Evolutionary conservation across 2,113 vertebrate species (phyloP), one percentile per base, ranked within the genome.

Genomic region (Sphaerodactylus townsendi): DNA sequence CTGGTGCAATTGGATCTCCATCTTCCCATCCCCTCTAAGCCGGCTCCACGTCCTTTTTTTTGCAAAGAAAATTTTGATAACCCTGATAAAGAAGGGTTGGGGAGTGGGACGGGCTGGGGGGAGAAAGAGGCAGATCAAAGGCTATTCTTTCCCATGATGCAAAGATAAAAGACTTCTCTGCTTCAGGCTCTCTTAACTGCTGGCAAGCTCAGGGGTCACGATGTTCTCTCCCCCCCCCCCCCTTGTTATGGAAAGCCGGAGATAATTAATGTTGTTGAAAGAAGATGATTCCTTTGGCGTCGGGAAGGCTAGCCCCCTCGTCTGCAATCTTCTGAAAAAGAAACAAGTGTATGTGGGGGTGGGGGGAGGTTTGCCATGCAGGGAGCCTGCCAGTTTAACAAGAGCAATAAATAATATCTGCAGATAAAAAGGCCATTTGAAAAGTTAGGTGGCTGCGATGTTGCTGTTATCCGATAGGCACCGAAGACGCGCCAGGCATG

Each of bases 241-340:
- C 23, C 82, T 91, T 96, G 95, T 96, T 96, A 93, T 95, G 94
- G 95, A 96, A 96, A 96, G 95, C 95, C 95, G 89, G 85, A 96
- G 96, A 97, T 97, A 97, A 97, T 97, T 96, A 97, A 96, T 95
- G 95, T 93, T 93, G 96, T 95, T 96, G 96, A 97, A 96, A 96
- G 96, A 95, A 95, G 95, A 92, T 92, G 89, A 93, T 91, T 91
- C 92, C 88, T 83, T 89, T 94, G 97, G 97, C 96, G 96, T 97
- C 97, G 95, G 72, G 44, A 70, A 95, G 97, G 92, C 97, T 96
- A 92, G 95, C 91, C 95, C 95, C 96, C 50, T 37, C 92, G 96
- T 97, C 97, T 97, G 95, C 93, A 93, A 95, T 95, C 94, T 96
- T 87, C 93, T 91, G 93, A 95, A 95, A 86, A 96, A 94, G 95